phyloP scores from a whole-genome alignment of 1,140 invertebrate genomes.

The Formica exsecta region DNA sequence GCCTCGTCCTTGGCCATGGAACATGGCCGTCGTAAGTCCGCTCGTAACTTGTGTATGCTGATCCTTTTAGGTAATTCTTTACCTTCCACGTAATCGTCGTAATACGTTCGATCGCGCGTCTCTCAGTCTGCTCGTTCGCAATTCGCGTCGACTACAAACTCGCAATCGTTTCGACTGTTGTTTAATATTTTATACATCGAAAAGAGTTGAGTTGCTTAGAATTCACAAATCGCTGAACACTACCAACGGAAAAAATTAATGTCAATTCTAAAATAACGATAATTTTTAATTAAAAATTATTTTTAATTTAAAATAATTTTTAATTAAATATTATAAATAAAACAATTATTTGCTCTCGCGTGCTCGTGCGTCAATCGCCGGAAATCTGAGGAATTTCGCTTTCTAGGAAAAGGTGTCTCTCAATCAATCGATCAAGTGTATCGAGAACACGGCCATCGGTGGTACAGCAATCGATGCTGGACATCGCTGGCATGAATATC shows the following conservation, averaged over 20 bases:
- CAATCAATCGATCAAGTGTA: not conserved
- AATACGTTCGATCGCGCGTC: constrained; percentile 28
- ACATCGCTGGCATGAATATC: not conserved
- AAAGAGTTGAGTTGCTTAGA: not conserved
- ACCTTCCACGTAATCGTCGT: constrained; percentile 48
- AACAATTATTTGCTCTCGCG: not conserved
- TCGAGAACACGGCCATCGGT: constrained; percentile 7
- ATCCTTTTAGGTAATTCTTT: constrained; percentile 65
- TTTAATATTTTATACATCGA: not conserved
- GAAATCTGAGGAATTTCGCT: not conserved
- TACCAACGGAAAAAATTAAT: too few species aligned
- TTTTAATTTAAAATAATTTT: not conserved
- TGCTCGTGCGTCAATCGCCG: not conserved
- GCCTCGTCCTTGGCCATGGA: constrained; percentile 62
- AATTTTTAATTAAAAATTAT: too few species aligned
- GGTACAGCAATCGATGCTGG: constrained; percentile 16
- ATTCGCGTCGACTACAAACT: not conserved
- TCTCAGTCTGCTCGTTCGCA: not conserved
- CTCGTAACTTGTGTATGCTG: constrained; percentile 3
- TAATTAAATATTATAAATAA: not conserved
- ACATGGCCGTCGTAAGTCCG: constrained; percentile 42
- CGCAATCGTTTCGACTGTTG: not conserved
- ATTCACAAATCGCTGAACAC: too few species aligned
- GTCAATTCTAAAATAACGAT: not conserved
- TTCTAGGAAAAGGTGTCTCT: not conserved